A percentile compares a stretch with the other conserved stretches of the same genome.
These are phyloP conservation scores for Ophion slaviceki DNA, from an alignment of 2,888 invertebrate species.

Conservation along the genomic window DNA sequence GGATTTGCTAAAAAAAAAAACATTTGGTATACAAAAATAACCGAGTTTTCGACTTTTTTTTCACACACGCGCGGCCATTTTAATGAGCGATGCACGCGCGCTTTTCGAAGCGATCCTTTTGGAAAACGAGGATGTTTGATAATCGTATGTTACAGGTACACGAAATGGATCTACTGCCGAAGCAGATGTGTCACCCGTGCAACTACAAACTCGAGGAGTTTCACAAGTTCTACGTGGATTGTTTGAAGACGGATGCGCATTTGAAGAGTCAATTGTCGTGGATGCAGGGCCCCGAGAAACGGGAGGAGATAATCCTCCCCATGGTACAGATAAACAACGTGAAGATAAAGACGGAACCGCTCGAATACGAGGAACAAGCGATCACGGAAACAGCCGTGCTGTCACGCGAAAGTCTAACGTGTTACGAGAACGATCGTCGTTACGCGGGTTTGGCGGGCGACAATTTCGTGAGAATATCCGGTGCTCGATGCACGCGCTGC, in stretches of 20 bases:
- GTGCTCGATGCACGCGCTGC: conserved; percentile 65
- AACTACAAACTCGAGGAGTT: conserved; percentile 81
- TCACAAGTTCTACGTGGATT: conserved; percentile 79
- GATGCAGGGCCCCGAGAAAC: conserved; percentile 75
- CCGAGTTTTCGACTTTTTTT: no score
- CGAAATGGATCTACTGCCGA: conserved; percentile 81
- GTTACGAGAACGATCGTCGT: conserved; percentile 56
- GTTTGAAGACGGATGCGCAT: conserved; percentile 77
- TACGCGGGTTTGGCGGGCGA: conserved; percentile 24
- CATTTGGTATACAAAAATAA: no score
- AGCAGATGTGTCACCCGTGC: conserved; percentile 81
- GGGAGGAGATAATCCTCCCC: conserved; percentile 71
- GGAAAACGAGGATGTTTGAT: neutral
- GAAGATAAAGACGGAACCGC: conserved; percentile 78
- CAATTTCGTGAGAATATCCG: conserved; percentile 34
- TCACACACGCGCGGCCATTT: no score
- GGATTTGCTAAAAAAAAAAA: neutral
- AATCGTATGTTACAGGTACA: conserved; percentile 75
- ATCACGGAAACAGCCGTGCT: neutral
- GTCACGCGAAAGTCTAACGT: conserved; percentile 68
- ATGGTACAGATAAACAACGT: conserved; percentile 80
- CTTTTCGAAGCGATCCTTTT: neutral
- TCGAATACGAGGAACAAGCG: conserved; percentile 67
- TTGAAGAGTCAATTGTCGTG: conserved; percentile 80
- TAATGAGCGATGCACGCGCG: no score